Conservation (phyloP, 2,888 invertebrate species). For the Pediacus dermestoides region DNA sequence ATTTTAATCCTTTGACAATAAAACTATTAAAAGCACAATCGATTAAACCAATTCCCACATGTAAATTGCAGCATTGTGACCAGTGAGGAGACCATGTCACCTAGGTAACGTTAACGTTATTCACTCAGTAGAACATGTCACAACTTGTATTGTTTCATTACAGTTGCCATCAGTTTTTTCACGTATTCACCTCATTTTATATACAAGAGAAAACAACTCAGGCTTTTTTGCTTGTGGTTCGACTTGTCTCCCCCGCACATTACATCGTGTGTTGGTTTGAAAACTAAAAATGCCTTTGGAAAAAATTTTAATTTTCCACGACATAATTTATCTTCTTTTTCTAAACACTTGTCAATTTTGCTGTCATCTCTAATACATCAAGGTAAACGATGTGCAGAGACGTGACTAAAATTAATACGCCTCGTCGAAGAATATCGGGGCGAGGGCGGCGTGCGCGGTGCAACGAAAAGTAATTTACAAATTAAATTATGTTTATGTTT, state of each 20-base stretch:
- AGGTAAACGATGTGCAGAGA: constrained; percentile 43
- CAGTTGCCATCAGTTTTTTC: too few species aligned
- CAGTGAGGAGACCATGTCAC: too few species aligned
- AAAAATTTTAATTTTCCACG: constrained; percentile 45
- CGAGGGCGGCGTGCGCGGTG: constrained; percentile 26
- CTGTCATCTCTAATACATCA: constrained; percentile 51
- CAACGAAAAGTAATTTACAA: constrained; percentile 36
- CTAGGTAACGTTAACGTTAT: too few species aligned
- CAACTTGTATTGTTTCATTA: too few species aligned
- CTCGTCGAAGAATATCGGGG: constrained; percentile 37
- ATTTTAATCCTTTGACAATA: too few species aligned
- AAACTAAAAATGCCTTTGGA: constrained; percentile 23
- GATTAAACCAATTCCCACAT: too few species aligned
- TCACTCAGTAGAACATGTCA: not conserved
- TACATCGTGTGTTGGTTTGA: constrained; percentile 31
- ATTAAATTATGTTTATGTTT: constrained; percentile 42
- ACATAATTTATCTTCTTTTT: constrained; percentile 47
- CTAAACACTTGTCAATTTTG: constrained; percentile 49
- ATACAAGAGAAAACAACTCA: not conserved
- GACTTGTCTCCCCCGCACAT: too few species aligned
- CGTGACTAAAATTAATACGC: constrained; percentile 51
- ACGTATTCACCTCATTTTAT: constrained; percentile 5
- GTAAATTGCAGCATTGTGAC: too few species aligned
- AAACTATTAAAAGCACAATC: too few species aligned
- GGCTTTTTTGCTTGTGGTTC: too few species aligned